Conservation (phyloP, 2,888 invertebrate genomes). For the Polia nebulosa region DNA sequence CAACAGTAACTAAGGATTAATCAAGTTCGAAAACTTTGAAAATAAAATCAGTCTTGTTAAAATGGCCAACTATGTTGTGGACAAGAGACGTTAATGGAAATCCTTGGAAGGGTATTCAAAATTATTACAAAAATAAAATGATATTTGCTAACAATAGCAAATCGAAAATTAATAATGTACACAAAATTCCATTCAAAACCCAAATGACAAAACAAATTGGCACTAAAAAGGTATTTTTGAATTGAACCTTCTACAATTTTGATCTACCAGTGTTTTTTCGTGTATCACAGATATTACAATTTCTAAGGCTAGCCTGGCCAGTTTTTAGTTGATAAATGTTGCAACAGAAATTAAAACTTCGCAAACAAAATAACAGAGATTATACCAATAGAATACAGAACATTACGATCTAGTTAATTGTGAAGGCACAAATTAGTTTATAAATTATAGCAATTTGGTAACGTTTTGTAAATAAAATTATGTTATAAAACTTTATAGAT, state of each 20-base stretch:
- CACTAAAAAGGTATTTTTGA: constrained; percentile 77
- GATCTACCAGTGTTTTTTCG: constrained; percentile 70
- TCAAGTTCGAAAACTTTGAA: constrained; percentile 87
- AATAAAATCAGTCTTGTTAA: constrained; percentile 91
- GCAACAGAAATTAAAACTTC: constrained; percentile 72
- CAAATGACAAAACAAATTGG: constrained; percentile 78
- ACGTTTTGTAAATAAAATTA: constrained; percentile 76
- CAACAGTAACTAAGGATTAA: constrained; percentile 89
- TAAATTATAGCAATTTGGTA: constrained; percentile 81
- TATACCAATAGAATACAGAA: constrained; percentile 67
- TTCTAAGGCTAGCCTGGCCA: constrained; percentile 75
- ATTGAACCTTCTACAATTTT: constrained; percentile 66
- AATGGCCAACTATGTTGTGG: constrained; percentile 88
- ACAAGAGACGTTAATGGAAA: constrained; percentile 82
- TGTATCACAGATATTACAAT: constrained; percentile 84
- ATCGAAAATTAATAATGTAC: constrained; percentile 79
- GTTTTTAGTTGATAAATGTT: constrained; percentile 64
- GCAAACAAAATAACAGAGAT: constrained; percentile 71
- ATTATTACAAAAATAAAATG: constrained; percentile 78
- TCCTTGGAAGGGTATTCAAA: constrained; percentile 78
- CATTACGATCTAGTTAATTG: constrained; percentile 67
- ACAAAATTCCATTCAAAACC: constrained; percentile 81
- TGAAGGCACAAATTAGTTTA: constrained; percentile 78
- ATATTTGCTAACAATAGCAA: constrained; percentile 77
- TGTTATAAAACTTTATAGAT: constrained; percentile 58